Percentiles rank a stretch among this genome's conserved stretches.
phyloP scores from a whole-genome alignment of 2,113 vertebrate genomes.

The Hyperoodon ampullatus region DNA sequence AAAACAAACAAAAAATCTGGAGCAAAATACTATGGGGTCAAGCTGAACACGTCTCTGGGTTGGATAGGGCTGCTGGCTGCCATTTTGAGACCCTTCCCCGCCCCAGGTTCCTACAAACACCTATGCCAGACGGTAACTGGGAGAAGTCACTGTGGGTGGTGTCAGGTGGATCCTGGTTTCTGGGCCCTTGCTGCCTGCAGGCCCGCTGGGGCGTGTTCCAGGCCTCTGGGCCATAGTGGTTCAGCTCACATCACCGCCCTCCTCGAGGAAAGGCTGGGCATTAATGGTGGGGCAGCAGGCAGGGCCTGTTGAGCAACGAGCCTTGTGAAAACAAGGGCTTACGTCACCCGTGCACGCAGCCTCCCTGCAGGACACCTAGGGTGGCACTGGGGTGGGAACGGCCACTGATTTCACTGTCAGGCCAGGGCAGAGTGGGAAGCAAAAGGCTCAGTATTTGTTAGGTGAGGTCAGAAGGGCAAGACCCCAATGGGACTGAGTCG shows the following conservation, averaged over 20 bases:
- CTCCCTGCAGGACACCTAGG: conserved; percentile 16
- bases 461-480: neutral
- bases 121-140: fast-evolving
- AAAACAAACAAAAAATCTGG: neutral
- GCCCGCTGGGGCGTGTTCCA: neutral
- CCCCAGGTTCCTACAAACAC: neutral
- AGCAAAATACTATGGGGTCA: fast-evolving
- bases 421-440: neutral
- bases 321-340: neutral
- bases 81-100: neutral
- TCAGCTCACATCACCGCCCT: neutral
- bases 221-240: neutral
- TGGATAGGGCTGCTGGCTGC: neutral
- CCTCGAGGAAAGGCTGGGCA: neutral
- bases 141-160: neutral
- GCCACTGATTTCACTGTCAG: neutral
- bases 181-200: neutral
- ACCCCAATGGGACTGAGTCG: neutral
- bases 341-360: neutral
- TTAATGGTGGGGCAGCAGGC: neutral
- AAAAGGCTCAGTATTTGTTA: neutral
- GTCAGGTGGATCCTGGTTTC: neutral
- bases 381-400: neutral
- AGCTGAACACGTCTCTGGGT: fast-evolving
- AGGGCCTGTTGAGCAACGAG: neutral